Evolutionary conservation across 2,888 invertebrate species (phyloP), one percentile per base, ranked within the genome.

Genomic region (Polylopha cassiicola): DNA sequence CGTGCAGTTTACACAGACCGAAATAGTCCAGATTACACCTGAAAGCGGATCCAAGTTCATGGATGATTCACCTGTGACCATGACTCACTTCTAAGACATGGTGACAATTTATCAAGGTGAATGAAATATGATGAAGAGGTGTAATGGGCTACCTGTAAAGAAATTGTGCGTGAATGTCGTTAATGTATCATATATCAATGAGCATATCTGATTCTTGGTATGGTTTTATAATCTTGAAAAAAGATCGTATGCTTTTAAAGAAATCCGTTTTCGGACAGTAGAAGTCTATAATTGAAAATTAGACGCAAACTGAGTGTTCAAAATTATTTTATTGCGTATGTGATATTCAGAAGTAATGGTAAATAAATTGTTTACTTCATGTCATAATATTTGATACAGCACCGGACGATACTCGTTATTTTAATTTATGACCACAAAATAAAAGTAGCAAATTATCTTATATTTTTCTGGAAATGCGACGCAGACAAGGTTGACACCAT

Each of bases 41-140:
- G 65, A 55, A 49, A 52, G 54, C 50, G 28, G 31, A 53, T 51
- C 52, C 65, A 69, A 69, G 59, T 63, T 68, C 65, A 58, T 57
- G 42, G 51, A 48, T 71, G 68, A 66, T 47, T 68, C 63, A 64
- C 54, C 48, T 42, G 36, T 41, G 22, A 37, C 48, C 41, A 46
- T 59, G 60, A 62, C 41, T 61, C 51, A 48, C 9, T 37, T 58
- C 55, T 63, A 55, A 60, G 52, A n/a, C n/a, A n/a, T n/a, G n/a
- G n/a, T n/a, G 26, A 9, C 17, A 16, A 7, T 13, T 20, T 10
- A 6, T 11, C n/a, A 2, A 20, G n/a, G 20, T 20, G 17, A 18
- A 30, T 13, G 18, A 4, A 11, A 14, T n/a, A n/a, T n/a, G n/a
- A n/a, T n/a, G n/a, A n/a, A n/a, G n/a, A n/a, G n/a, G n/a, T n/a